Evolutionary conservation across 1,140 invertebrate genomes (phyloP).

Genomic region (Cotesia typhae): DNA sequence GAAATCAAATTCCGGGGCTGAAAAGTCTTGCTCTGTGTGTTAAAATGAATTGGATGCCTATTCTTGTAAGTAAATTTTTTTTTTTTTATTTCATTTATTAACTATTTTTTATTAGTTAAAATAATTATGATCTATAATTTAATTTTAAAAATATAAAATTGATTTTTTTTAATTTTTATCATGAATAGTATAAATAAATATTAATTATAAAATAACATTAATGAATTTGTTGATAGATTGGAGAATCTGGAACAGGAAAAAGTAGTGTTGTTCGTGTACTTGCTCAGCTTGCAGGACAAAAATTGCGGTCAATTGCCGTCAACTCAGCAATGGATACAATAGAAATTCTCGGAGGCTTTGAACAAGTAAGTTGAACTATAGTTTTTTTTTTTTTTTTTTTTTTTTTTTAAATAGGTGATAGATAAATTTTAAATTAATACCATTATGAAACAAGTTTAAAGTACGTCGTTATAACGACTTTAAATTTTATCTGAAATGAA

Average conservation of each 20-base stretch:
- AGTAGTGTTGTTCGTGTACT: slow-evolving; percentile 81
- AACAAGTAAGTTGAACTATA: slow-evolving; percentile 78
- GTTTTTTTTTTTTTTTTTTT: neutral
- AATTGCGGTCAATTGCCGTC: slow-evolving; percentile 82
- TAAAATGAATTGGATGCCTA: slow-evolving; percentile 91
- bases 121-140: no score
- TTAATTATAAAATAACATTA: neutral
- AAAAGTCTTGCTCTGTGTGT: slow-evolving; percentile 84
- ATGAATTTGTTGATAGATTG: slow-evolving; percentile 69
- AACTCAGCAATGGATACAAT: slow-evolving; percentile 95
- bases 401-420: neutral
- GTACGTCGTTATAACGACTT: no score
- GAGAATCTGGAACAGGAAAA: slow-evolving; percentile 83
- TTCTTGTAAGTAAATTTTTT: slow-evolving; percentile 73
- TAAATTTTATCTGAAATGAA: no score
- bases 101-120: no score
- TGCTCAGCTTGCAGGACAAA: slow-evolving; percentile 77
- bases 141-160: no score
- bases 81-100: neutral
- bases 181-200: neutral
- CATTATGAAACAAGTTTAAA: neutral
- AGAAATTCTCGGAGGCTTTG: slow-evolving; percentile 94
- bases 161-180: no score
- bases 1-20: slow-evolving; percentile 73
- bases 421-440: neutral